phyloP scores from a whole-genome alignment of 2,888 invertebrate species.

The Seira sanloemensis region DNA sequence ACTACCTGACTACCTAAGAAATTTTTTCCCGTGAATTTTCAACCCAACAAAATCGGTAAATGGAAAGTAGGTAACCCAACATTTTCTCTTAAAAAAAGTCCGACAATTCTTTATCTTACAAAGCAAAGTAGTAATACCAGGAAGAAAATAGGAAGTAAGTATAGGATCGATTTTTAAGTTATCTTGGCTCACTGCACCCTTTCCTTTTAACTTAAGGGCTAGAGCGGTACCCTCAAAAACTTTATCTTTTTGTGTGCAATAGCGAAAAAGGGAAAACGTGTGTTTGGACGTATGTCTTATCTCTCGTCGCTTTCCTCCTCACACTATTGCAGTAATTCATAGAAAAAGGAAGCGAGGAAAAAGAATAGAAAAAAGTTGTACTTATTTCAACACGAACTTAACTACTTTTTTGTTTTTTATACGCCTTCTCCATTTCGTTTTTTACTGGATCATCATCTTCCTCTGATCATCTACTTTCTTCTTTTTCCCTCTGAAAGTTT shows the following conservation, averaged over 20 bases:
- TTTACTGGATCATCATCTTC: too few species aligned
- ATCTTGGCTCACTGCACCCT: conserved; percentile 43
- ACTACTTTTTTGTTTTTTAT: conserved; percentile 33
- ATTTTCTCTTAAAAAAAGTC: too few species aligned
- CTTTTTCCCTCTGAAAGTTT: conserved; percentile 3
- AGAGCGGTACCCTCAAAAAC: too few species aligned
- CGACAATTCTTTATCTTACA: too few species aligned
- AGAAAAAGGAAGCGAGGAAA: not conserved
- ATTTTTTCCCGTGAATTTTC: too few species aligned
- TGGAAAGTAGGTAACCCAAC: too few species aligned
- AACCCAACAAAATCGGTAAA: too few species aligned
- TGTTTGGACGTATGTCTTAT: conserved; percentile 4
- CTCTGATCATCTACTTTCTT: conserved; percentile 30
- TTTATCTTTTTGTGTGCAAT: not conserved
- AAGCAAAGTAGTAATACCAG: too few species aligned
- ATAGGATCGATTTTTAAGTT: conserved; percentile 48
- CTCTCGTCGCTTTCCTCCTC: not conserved
- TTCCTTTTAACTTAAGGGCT: too few species aligned
- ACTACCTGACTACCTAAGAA: too few species aligned
- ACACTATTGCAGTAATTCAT: not conserved
- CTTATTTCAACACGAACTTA: conserved; percentile 23
- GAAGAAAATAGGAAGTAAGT: too few species aligned
- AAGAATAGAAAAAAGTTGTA: too few species aligned
- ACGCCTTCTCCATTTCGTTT: conserved; percentile 39
- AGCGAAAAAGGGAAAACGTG: not conserved